phyloP scores from a whole-genome alignment of 1,140 invertebrate genomes.

The Lucilia cuprina region DNA sequence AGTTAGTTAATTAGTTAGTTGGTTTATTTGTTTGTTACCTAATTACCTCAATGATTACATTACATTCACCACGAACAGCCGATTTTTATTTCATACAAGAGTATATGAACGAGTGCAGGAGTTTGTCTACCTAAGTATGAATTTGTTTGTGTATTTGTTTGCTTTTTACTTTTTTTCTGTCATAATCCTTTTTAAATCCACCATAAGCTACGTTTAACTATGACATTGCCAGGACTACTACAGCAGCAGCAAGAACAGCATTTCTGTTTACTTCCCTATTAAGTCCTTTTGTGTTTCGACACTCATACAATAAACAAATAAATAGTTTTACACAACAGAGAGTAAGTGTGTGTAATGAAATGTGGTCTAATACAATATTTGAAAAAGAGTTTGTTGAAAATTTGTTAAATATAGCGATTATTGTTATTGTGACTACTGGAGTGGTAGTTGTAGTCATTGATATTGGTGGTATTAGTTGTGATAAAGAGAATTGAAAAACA shows the following conservation, averaged over 20 bases:
- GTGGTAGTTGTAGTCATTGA: too few relatives aligned
- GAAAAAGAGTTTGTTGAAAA: neutral
- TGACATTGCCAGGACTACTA: neutral
- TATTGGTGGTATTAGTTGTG: too few relatives aligned
- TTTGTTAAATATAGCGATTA: conserved; percentile 1
- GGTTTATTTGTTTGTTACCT: too few relatives aligned
- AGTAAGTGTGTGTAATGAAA: neutral
- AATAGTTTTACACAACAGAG: neutral
- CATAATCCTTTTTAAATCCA: conserved; percentile 15
- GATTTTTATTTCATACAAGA: too few relatives aligned
- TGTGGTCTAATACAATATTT: neutral
- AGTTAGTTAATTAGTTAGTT: too few relatives aligned
- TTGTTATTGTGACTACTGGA: neutral
- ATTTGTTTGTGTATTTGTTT: neutral
- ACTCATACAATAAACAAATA: neutral
- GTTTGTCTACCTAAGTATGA: neutral
- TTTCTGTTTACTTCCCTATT: neutral
- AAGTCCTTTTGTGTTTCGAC: neutral
- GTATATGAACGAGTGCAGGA: too few relatives aligned
- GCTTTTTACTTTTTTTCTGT: neutral
- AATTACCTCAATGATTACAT: too few relatives aligned
- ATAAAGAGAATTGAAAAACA: too few relatives aligned
- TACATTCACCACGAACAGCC: too few relatives aligned
- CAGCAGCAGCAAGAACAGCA: neutral
- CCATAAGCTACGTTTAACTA: conserved; percentile 6